Conservation (phyloP, 1,140 invertebrate species). For the Lethrus apterus region DNA sequence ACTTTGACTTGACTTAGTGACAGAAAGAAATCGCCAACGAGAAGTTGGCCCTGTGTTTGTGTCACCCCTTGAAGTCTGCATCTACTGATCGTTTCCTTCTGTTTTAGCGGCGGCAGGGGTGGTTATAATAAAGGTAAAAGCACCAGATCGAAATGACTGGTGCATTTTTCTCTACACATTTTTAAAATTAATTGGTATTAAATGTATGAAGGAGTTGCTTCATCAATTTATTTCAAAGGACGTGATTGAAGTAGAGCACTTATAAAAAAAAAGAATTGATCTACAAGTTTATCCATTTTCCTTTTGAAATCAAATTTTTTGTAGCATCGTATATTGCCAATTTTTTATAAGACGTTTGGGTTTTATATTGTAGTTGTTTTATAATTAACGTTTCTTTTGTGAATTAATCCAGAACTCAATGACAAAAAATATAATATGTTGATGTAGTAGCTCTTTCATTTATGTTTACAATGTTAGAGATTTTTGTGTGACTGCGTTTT, state of each 20-base stretch:
- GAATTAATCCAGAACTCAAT: too few species aligned
- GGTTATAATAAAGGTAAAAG: slow-evolving; percentile 41
- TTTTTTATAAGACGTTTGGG: too few species aligned
- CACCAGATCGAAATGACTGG: slow-evolving; percentile 29
- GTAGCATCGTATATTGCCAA: too few species aligned
- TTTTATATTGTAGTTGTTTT: too few species aligned
- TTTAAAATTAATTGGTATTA: slow-evolving; percentile 27
- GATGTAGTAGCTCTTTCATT: slow-evolving; percentile 17
- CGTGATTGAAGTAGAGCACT: too few species aligned
- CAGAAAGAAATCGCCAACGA: slow-evolving; percentile 18
- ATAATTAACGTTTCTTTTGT: too few species aligned
- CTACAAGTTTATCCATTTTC: too few species aligned
- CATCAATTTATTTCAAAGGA: too few species aligned
- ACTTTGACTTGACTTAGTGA: slow-evolving; percentile 17
- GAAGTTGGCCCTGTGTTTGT: slow-evolving; percentile 23
- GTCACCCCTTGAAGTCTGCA: slow-evolving; percentile 25
- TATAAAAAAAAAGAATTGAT: too few species aligned
- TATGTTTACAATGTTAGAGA: slow-evolving; percentile 9
- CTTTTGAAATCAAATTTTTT: too few species aligned
- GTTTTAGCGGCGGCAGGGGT: slow-evolving; percentile 40
- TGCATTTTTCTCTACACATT: slow-evolving; percentile 34
- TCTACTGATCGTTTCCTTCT: slow-evolving; percentile 37
- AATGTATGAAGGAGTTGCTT: slow-evolving; percentile 23
- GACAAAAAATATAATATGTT: too few species aligned
- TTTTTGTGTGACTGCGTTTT: slow-evolving; percentile 7